These are phyloP conservation scores for Bothrops jararaca DNA, from an alignment of 2,113 vertebrate species.

Conservation along the genomic window DNA sequence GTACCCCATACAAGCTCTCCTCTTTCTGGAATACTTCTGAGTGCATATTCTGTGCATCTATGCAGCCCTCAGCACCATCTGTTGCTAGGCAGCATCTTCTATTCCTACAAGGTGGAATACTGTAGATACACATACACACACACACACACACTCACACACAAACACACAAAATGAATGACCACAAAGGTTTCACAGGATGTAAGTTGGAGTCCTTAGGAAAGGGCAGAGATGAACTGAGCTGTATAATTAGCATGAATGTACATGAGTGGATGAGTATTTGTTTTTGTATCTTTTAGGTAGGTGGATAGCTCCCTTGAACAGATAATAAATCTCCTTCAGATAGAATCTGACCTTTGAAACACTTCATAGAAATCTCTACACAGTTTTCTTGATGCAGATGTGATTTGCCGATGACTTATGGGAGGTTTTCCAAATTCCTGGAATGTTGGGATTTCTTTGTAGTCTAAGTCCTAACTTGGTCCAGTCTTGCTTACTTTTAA, in stretches of 20 bases:
- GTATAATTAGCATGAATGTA: background rate
- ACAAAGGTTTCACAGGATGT: background rate
- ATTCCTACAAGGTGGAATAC: background rate
- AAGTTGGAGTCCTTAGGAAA: background rate
- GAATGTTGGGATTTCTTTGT: background rate
- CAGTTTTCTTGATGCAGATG: background rate
- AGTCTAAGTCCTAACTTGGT: background rate
- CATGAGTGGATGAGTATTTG: background rate
- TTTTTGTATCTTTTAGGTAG: background rate
- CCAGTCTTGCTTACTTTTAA: background rate
- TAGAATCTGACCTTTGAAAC: background rate
- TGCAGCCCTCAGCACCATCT: background rate
- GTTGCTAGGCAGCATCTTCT: background rate
- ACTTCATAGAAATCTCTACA: background rate
- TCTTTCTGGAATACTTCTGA: background rate
- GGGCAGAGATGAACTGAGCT: background rate
- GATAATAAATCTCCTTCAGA: background rate
- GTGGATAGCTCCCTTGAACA: background rate
- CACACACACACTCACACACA: too few relatives aligned
- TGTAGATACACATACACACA: background rate
- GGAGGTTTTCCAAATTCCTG: background rate
- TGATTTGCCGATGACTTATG: background rate
- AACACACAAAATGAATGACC: background rate
- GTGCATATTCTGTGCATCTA: background rate
- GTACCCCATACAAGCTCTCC: background rate